These are phyloP conservation scores for Lophius piscatorius DNA, from an alignment of 2,113 vertebrate genomes.

Conservation along the genomic window DNA sequence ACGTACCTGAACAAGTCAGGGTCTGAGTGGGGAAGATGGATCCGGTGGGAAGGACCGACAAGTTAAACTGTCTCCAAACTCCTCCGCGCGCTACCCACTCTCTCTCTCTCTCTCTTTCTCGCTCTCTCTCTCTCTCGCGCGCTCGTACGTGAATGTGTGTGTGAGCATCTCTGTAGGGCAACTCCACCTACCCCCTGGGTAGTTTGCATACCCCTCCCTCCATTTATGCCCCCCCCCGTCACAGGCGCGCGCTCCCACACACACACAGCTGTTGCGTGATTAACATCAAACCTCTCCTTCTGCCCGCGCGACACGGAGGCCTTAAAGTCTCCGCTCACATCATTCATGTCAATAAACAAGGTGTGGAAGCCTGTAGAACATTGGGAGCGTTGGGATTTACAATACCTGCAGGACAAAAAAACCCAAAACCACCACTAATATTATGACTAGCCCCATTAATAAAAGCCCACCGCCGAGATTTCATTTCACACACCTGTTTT, in stretches of 20 bases:
- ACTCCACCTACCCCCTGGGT: conserved; percentile 57
- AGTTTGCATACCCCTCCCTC: conserved; percentile 28
- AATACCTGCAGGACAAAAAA: not conserved
- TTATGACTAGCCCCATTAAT: not conserved
- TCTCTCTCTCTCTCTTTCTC: not conserved
- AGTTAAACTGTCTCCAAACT: conserved; percentile 1
- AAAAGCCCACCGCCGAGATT: not conserved
- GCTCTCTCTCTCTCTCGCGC: conserved; percentile 11
- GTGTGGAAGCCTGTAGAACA: conserved; percentile 4
- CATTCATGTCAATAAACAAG: conserved; percentile 19
- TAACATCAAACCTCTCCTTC: conserved; percentile 59
- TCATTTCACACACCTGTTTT: not conserved
- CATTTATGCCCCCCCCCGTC: not conserved
- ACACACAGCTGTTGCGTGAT: conserved; percentile 66
- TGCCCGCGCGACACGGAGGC: conserved; percentile 28
- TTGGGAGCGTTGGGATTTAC: not conserved
- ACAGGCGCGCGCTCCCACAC: conserved; percentile 27
- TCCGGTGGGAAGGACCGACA: not conserved
- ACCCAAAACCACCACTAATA: not conserved
- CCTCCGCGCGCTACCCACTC: no score
- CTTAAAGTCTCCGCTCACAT: conserved; percentile 29
- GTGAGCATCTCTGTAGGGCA: conserved; percentile 58
- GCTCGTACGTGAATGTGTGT: not conserved
- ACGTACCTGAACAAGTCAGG: conserved; percentile 16
- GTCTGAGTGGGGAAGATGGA: no score